Evolutionary conservation across 2,888 invertebrate genomes (phyloP).

Genomic region (Caenorhabditis drosophilae): DNA sequence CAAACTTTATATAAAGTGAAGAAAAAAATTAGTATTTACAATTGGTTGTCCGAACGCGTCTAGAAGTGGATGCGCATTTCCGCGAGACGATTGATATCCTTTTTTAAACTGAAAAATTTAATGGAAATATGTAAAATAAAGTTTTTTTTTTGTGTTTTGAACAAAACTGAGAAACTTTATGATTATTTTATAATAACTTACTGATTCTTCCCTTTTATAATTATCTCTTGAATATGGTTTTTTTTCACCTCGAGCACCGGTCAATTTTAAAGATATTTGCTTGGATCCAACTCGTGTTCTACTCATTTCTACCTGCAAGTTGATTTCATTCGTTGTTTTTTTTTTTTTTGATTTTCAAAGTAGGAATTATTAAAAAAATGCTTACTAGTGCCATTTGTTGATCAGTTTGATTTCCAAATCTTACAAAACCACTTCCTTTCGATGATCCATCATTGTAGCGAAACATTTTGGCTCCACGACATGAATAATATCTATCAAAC

Average conservation of each 20-base stretch:
- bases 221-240: slow-evolving; percentile 5
- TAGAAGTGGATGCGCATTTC: slow-evolving; percentile 3
- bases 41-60: slow-evolving; percentile 20
- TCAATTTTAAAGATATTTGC: slow-evolving; percentile 56
- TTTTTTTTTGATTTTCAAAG: too few species aligned
- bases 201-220: neutral
- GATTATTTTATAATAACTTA: too few species aligned
- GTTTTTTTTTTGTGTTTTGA: too few species aligned
- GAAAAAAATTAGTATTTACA: slow-evolving; percentile 1
- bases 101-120: neutral
- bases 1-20: neutral
- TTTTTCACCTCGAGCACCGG: slow-evolving; percentile 47
- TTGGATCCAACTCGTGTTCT: slow-evolving; percentile 49
- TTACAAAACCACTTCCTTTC: slow-evolving; percentile 71
- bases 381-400: slow-evolving; percentile 71
- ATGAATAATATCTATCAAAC: slow-evolving; percentile 70
- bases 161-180: too few species aligned
- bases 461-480: slow-evolving; percentile 71
- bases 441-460: slow-evolving; percentile 69
- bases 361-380: too few species aligned
- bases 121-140: neutral
- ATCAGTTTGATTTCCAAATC: slow-evolving; percentile 70
- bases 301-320: slow-evolving; percentile 72
- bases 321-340: too few species aligned
- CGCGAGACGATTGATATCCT: neutral